Conservation (phyloP, 2,797 vertebrate species). For the Leucoraja ocellata region DNA sequence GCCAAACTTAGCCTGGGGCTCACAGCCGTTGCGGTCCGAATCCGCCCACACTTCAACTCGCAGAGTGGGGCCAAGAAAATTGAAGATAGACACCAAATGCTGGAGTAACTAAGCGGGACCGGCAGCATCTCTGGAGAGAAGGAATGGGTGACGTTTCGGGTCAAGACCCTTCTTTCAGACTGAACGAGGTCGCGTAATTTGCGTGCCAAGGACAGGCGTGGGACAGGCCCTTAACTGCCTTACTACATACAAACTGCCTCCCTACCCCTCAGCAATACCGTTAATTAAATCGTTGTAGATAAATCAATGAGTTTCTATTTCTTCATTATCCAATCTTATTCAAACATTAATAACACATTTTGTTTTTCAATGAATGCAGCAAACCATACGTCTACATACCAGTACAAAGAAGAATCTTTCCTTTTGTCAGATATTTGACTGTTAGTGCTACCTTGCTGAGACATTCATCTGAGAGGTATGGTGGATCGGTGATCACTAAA, state of each 20-base stretch:
- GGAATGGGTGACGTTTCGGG: no score
- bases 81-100: no score
- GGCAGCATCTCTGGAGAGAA: no score
- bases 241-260: no score
- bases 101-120: no score
- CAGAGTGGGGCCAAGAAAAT: no score
- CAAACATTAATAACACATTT: not conserved
- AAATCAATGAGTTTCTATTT: not conserved
- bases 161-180: no score
- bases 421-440: conserved; percentile 71
- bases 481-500: conserved; percentile 82
- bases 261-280: not conserved
- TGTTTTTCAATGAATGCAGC: not conserved
- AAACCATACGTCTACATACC: conserved; percentile 57
- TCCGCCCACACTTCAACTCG: no score
- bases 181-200: no score
- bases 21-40: no score
- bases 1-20: no score
- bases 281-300: not conserved
- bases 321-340: not conserved
- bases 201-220: no score
- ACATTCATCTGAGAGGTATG: conserved; percentile 86
- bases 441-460: conserved; percentile 78
- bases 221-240: not conserved
- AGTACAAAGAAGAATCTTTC: conserved; percentile 88